Evolutionary conservation across 2,797 vertebrate species (phyloP).

Genomic region (Nyctalus aviator): DNA sequence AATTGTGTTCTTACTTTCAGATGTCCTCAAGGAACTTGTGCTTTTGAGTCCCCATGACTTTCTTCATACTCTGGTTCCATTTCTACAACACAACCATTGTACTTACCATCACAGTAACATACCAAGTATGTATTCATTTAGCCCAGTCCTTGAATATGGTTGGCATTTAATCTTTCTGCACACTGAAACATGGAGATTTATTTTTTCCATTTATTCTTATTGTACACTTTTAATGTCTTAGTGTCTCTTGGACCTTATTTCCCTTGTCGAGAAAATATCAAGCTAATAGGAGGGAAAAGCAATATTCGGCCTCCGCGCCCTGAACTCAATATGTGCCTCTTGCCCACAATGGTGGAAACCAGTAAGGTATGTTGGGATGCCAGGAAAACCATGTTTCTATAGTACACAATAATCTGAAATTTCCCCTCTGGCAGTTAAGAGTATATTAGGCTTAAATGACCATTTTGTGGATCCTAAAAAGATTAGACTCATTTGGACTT

Average conservation of each 20-base stretch:
- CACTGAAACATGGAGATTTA: slow-evolving; percentile 79
- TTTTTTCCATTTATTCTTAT: slow-evolving; percentile 80
- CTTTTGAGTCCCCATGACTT: slow-evolving; percentile 99
- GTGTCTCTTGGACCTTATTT: slow-evolving; percentile 99
- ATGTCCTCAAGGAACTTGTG: slow-evolving; percentile 98
- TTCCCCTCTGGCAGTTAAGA: slow-evolving; percentile 71
- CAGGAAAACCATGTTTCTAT: slow-evolving; percentile 59
- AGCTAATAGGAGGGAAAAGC: slow-evolving; percentile 99
- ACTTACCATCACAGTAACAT: slow-evolving; percentile 99
- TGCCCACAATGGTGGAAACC: slow-evolving; percentile 99
- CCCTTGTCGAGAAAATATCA: slow-evolving; percentile 99
- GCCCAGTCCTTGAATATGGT: slow-evolving; percentile 80
- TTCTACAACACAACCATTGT: slow-evolving; percentile 99
- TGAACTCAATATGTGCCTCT: slow-evolving; percentile 99
- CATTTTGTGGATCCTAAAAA: slow-evolving; percentile 71
- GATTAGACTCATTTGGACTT: slow-evolving; percentile 75
- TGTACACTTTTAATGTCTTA: slow-evolving; percentile 87
- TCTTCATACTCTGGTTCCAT: slow-evolving; percentile 98
- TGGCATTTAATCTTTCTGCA: slow-evolving; percentile 77
- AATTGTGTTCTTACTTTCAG: slow-evolving; percentile 89
- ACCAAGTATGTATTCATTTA: slow-evolving; percentile 94
- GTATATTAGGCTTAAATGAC: slow-evolving; percentile 62
- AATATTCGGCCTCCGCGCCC: slow-evolving; percentile 98
- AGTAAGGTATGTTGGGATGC: slow-evolving; percentile 92
- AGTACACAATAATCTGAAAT: slow-evolving; percentile 76